Evolutionary conservation across 2,113 vertebrate genomes (phyloP), one percentile per base, ranked within the genome.

Genomic region (Grallaria varia): DNA sequence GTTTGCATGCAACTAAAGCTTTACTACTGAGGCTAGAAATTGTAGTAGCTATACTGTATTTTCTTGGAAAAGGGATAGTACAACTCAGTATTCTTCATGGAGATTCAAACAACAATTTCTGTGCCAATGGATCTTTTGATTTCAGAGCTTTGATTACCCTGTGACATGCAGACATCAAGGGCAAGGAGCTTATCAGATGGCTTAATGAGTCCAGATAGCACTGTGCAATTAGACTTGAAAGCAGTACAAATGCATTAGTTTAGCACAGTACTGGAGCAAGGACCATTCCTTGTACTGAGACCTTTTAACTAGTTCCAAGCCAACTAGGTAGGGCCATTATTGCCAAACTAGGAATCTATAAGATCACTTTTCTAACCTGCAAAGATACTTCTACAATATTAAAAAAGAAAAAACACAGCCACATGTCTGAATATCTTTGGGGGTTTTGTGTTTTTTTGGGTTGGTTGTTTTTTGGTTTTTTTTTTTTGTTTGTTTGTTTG

Each of bases 241-340:
- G 44, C 45, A 53, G 35, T 64, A 82, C 52, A 93, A 91, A 89
- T 64, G 40, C 6, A 63, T 78, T 84, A 30, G 10, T 50, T 84
- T 84, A 78, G 20, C 14, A 39, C 39, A 87, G 47, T 4, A 63
- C 8, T 0, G 3, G 18, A 83, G 9, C 28, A n/a, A 89, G 18
- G 27, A 33, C 22, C 77, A 5, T 6, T 92, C 24, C 30, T 55
- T 0, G 0, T 39, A 55, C 19, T 39, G 25, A 78, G 19, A 5
- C 12, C 6, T 87, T 94, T 93, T 73, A 87, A 68, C 35, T 49
- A 68, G 12, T 64, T 90, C 31, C 20, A 56, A 14, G 24, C 10
- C 9, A 15, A n/a, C 9, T 52, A 21, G 7, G 19, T 39, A 53
- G 28, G 8, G 30, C 28, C 50, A 49, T 50, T 84, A 50, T 22